Conservation (phyloP, 2,797 vertebrate species). For the Xiphophorus birchmanni region DNA sequence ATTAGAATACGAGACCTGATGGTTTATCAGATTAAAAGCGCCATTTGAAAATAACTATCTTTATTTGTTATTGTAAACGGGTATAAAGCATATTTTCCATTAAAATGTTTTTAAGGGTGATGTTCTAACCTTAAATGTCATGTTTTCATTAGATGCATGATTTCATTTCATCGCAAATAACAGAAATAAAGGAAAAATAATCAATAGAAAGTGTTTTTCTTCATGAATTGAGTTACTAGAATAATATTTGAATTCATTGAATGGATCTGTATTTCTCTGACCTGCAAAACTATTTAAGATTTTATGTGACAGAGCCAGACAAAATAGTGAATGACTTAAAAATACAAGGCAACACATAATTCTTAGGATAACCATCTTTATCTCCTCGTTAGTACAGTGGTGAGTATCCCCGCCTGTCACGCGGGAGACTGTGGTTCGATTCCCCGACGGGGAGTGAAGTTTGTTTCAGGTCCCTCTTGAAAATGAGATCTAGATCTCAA, state of each 20-base stretch:
- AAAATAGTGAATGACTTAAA: background rate
- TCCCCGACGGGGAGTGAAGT: too few relatives aligned
- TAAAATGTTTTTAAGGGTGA: background rate
- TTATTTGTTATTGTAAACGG: background rate
- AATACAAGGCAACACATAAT: background rate
- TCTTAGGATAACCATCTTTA: background rate
- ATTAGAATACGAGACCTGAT: background rate
- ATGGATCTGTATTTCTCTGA: background rate
- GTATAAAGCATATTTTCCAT: background rate
- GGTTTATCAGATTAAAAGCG: background rate
- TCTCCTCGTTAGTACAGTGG: too few relatives aligned
- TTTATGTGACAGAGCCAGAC: background rate
- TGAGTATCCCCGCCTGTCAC: too few relatives aligned
- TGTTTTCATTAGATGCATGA: background rate
- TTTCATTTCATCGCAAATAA: background rate
- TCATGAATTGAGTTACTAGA: background rate
- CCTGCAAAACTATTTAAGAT: background rate
- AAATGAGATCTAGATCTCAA: too few relatives aligned
- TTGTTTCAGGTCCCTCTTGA: too few relatives aligned
- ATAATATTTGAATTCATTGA: background rate
- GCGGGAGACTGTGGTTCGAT: too few relatives aligned
- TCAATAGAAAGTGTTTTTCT: background rate
- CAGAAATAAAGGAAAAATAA: background rate
- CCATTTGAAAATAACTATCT: background rate
- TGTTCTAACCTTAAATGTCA: background rate